phyloP scores from a whole-genome alignment of 2,888 invertebrate genomes.

The Podabrus alpinus region DNA sequence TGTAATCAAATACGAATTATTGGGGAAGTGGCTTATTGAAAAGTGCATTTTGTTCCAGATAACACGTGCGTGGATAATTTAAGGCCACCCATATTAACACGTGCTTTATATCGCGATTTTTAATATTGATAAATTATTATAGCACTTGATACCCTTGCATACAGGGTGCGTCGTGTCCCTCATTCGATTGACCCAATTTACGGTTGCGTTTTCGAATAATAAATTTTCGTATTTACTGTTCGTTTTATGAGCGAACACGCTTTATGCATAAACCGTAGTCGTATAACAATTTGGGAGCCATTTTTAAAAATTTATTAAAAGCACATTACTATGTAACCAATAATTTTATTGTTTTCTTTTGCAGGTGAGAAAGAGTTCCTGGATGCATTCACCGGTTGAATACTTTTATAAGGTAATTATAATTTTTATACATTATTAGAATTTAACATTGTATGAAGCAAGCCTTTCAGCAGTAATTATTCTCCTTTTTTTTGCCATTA shows the following conservation, averaged over 20 bases:
- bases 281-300: neutral
- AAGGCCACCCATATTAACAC: neutral
- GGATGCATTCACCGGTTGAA: neutral
- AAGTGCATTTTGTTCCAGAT: neutral
- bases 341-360: neutral
- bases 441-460: neutral
- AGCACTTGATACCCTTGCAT: neutral
- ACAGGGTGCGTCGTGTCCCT: neutral
- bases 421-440: neutral
- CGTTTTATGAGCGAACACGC: neutral
- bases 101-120: neutral
- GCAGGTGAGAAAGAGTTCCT: constrained; percentile 4
- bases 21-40: neutral
- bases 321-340: neutral
- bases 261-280: neutral
- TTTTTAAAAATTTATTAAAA: neutral
- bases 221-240: neutral
- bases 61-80: neutral
- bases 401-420: neutral
- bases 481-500: neutral
- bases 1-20: neutral
- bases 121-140: neutral
- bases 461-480: neutral
- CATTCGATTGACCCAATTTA: neutral
- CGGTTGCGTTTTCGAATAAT: neutral